These are phyloP conservation scores for Cataglyphis rosenhaueri DNA, from an alignment of 2,888 invertebrate genomes.

Conservation along the genomic window DNA sequence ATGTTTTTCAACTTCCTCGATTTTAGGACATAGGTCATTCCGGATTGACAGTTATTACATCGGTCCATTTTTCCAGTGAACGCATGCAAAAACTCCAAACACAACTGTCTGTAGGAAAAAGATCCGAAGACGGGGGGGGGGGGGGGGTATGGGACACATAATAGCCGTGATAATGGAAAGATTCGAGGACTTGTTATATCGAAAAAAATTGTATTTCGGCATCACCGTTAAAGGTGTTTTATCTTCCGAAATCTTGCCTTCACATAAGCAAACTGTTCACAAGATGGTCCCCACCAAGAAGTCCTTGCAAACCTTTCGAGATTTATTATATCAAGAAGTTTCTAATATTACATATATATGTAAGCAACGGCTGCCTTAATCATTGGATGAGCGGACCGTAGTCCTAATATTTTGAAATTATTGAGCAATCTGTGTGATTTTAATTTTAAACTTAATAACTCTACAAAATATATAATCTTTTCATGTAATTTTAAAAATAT, in stretches of 20 bases:
- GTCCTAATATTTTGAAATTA: constrained; percentile 11
- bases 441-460: background rate
- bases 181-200: constrained; percentile 9
- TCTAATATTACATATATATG: background rate
- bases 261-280: background rate
- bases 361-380: constrained; percentile 46
- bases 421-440: background rate
- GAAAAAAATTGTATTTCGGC: constrained; percentile 6
- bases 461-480: background rate
- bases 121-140: too few relatives aligned
- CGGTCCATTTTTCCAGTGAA: constrained; percentile 59
- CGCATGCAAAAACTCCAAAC: constrained; percentile 73
- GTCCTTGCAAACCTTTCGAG: constrained; percentile 17
- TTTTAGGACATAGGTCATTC: constrained; percentile 67
- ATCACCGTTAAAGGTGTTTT: constrained; percentile 43
- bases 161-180: constrained; percentile 53
- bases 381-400: constrained; percentile 11
- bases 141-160: constrained; percentile 40
- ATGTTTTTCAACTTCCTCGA: constrained; percentile 54
- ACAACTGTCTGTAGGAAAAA: constrained; percentile 54
- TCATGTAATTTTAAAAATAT: background rate
- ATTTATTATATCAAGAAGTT: constrained; percentile 24
- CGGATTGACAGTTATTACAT: constrained; percentile 64
- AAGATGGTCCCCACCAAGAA: background rate
- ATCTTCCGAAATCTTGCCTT: constrained; percentile 39